A percentile compares a stretch with the other conserved stretches of the same genome.
Evolutionary conservation across 2,888 invertebrate genomes (phyloP).

Genomic region (Macrophya alboannulata): DNA sequence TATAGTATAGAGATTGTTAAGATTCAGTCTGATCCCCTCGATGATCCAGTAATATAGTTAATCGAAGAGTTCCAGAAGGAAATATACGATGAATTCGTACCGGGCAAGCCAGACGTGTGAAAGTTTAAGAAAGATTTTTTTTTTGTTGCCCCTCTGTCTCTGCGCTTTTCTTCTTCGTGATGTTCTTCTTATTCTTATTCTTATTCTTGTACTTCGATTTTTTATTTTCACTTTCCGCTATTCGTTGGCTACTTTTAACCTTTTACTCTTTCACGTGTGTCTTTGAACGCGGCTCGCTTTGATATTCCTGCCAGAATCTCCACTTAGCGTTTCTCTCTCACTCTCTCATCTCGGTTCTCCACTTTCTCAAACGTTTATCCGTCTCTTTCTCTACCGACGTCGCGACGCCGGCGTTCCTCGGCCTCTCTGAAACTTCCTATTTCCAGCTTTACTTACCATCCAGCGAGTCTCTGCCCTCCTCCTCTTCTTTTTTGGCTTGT

Average conservation of each 20-base stretch:
- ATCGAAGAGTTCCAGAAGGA: neutral
- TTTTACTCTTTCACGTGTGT: slow-evolving; percentile 61
- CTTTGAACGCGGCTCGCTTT: slow-evolving; percentile 75
- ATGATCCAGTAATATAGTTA: neutral
- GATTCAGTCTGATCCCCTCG: neutral
- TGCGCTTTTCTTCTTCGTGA: neutral
- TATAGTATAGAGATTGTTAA: slow-evolving; percentile 3
- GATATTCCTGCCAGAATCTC: slow-evolving; percentile 78
- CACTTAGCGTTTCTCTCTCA: slow-evolving; percentile 60
- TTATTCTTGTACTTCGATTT: slow-evolving; percentile 3
- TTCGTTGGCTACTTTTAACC: slow-evolving; percentile 56
- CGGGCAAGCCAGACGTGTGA: neutral
- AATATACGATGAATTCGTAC: neutral
- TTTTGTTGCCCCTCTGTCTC: neutral
- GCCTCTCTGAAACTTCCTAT: slow-evolving; percentile 43
- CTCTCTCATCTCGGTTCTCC: slow-evolving; percentile 56
- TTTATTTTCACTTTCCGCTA: slow-evolving; percentile 47
- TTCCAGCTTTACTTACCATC: slow-evolving; percentile 40
- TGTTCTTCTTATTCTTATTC: neutral
- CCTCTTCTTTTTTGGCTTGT: slow-evolving; percentile 20
- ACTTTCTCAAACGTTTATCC: slow-evolving; percentile 56
- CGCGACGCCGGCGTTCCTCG: slow-evolving; percentile 56
- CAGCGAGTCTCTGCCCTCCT: neutral
- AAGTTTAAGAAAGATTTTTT: slow-evolving; percentile 2
- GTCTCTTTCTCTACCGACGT: slow-evolving; percentile 61